Conservation (phyloP, 2,797 vertebrate species). For the Gallinago nigripennis region DNA sequence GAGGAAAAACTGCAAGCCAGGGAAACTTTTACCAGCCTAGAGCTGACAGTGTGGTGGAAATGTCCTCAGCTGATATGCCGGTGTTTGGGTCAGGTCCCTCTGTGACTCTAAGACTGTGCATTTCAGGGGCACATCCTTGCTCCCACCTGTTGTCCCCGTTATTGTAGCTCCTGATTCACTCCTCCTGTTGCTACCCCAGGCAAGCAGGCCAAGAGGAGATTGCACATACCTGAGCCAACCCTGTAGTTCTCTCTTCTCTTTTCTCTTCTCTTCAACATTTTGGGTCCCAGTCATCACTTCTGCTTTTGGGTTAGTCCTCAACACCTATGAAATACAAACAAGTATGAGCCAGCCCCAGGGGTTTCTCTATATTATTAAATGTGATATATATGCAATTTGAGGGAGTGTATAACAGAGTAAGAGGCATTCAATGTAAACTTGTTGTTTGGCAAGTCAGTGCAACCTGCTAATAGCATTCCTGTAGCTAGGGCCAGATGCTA, state of each 20-base stretch:
- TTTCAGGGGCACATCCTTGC: not conserved
- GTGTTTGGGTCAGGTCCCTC: not conserved
- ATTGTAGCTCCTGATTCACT: not conserved
- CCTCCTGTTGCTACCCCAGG: not conserved
- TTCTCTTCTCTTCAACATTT: not conserved
- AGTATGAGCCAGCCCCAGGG: not conserved
- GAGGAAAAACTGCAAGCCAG: not conserved
- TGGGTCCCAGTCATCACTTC: not conserved
- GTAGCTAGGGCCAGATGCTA: not conserved
- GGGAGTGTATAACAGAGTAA: not conserved
- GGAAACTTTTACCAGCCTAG: not conserved
- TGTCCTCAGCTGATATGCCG: fast-evolving
- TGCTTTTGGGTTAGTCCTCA: not conserved
- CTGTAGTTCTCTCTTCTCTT: not conserved
- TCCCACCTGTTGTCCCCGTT: not conserved
- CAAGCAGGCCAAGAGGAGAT: not conserved
- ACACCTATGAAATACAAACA: not conserved
- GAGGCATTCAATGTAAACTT: not conserved
- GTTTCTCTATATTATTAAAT: not conserved
- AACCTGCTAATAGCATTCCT: not conserved
- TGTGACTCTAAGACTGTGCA: not conserved
- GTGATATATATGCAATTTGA: not conserved
- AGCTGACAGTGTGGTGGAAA: not conserved
- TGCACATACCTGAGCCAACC: not conserved
- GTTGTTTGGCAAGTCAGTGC: not conserved